phyloP scores from a whole-genome alignment of 2,797 vertebrate species.

The Hyperoplus immaculatus region DNA sequence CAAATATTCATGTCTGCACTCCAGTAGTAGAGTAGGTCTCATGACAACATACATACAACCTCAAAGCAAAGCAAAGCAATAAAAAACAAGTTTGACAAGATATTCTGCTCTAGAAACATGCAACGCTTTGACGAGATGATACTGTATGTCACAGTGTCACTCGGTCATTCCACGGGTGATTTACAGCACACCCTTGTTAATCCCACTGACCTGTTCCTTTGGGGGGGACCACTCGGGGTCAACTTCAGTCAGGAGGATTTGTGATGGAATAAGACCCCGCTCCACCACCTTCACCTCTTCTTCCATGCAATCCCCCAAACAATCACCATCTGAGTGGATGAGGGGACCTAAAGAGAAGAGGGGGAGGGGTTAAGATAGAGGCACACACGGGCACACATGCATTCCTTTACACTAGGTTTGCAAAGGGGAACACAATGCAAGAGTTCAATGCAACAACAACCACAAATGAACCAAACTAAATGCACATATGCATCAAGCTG shows the following conservation, averaged over 20 bases:
- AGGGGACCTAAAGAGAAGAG: conserved; percentile 32
- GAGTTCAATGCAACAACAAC: not conserved
- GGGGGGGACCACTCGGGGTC: conserved; percentile 41
- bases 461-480: not conserved
- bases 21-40: not conserved
- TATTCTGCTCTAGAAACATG: not conserved
- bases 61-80: not conserved
- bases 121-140: too few species aligned
- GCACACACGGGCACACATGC: not conserved
- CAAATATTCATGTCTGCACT: not conserved
- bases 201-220: conserved; percentile 67
- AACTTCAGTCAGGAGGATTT: conserved; percentile 43
- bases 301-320: conserved; percentile 26
- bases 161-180: not conserved
- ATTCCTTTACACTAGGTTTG: conserved; percentile 36
- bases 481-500: not conserved
- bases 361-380: conserved; percentile 34
- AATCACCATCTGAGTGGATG: conserved; percentile 28
- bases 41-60: not conserved
- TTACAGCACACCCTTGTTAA: not conserved
- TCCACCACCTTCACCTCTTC: conserved; percentile 27
- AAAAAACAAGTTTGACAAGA: not conserved
- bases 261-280: conserved; percentile 36
- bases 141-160: not conserved
- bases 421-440: not conserved